A percentile compares a stretch with the other conserved stretches of the same genome.
These are phyloP conservation scores for Nomia melanderi DNA, from an alignment of 1,140 invertebrate genomes.

Conservation along the genomic window DNA sequence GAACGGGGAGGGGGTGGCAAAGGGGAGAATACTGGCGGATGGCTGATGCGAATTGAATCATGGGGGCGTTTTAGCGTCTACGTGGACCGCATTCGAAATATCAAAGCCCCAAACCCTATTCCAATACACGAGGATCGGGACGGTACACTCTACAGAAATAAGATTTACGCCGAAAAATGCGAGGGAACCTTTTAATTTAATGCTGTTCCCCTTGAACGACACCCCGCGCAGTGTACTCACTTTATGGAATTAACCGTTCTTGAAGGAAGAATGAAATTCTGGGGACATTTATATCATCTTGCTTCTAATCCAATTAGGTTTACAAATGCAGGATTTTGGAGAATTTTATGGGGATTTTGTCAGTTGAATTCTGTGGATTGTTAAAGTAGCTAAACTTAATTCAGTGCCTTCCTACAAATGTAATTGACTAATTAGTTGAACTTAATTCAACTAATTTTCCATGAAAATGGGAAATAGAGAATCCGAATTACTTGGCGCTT, in stretches of 20 bases:
- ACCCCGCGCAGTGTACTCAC: neutral
- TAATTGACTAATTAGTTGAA: no score
- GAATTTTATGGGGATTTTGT: no score
- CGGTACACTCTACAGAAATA: conserved; percentile 28
- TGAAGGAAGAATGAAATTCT: neutral
- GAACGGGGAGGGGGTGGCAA: conserved; percentile 3
- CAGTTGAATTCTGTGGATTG: no score
- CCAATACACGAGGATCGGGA: conserved; percentile 52
- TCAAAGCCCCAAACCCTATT: conserved; percentile 61
- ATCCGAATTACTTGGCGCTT: no score
- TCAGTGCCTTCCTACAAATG: no score
- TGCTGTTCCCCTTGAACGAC: neutral
- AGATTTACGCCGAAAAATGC: conserved; percentile 39
- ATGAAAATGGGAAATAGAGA: no score
- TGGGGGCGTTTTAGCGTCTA: conserved; percentile 79
- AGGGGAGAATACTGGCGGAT: conserved; percentile 39
- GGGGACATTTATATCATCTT: no score
- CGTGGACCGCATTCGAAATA: conserved; percentile 76
- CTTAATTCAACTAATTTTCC: no score
- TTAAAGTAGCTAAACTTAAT: no score
- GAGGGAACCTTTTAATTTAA: conserved; percentile 26
- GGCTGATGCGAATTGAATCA: conserved; percentile 80
- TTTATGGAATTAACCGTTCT: neutral
- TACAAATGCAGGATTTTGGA: no score
- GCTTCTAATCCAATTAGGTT: no score